Base-by-base conservation (phyloP, 2,113 vertebrate genomes). In the Montifringilla adamsi region DNA sequence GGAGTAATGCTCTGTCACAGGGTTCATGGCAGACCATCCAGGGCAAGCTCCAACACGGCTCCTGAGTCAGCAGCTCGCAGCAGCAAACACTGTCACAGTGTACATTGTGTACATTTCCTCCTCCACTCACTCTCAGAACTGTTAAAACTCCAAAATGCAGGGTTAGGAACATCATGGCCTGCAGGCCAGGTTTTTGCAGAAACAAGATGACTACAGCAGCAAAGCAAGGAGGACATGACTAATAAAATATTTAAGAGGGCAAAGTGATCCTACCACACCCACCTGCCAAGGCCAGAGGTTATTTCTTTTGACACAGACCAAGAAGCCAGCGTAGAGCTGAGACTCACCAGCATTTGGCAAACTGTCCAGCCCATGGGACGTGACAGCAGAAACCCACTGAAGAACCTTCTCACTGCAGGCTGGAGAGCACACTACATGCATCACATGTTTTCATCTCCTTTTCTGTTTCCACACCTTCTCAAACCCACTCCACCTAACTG, bases 171-270 rank as follows among this genome's bases (percentile, higher is more conserved):
- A 84, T 20, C 59, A 53, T 30, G 28, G 49, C 87, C 87, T 90
- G 50, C 78, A 80, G 91, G 87, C 67, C 62, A 66, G 10, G 44
- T 33, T 94, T 91, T 86, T 80, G 66, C 50, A 89, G 87, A 67
- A 85, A 67, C 6, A 77, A 43, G 59, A 86, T 83, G 72, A 87
- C 55, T 90, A 73, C 91, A 47, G 89, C 35, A 67, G 43, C 50
- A 91, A 70, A 77, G 30, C 3, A 4, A 80, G 21, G 23, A 73
- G 26, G 77, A 88, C 2, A 1, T 74, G 46, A 88, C 75, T 63
- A 82, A 90, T 67, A 53, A 79, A 73, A 26, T 28, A 62, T 37
- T 67, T 73, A 56, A 53, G 46, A 82, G 7, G 9, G 18, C 37
- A 62, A 60, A 75, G 31, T 35, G 28, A 64, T 52, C 11, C 8